Evolutionary conservation across 1,140 invertebrate genomes (phyloP).

Genomic region (Myzus persicae): DNA sequence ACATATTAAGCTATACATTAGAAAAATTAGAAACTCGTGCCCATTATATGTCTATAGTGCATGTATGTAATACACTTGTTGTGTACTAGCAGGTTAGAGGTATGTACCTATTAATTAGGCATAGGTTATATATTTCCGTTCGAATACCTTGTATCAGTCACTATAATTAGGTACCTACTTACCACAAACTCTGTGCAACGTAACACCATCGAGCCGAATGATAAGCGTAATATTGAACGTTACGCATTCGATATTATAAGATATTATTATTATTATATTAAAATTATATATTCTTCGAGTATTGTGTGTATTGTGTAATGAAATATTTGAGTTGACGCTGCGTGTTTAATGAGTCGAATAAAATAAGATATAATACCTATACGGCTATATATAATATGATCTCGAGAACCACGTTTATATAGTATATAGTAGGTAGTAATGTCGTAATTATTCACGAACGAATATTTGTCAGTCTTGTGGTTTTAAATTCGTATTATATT

Average conservation of each 20-base stretch:
- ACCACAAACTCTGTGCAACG: background rate
- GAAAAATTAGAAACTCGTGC: background rate
- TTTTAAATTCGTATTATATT: background rate
- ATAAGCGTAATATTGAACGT: background rate
- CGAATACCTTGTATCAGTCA: background rate
- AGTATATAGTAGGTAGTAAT: too few species aligned
- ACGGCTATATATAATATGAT: too few species aligned
- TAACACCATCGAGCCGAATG: background rate
- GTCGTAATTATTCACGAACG: background rate
- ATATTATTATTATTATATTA: too few species aligned
- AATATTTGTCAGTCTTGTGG: too few species aligned
- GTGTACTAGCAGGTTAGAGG: background rate
- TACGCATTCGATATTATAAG: background rate
- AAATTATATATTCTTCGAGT: background rate
- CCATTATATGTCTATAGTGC: background rate
- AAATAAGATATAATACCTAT: background rate
- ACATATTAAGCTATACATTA: background rate
- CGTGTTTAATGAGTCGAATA: background rate
- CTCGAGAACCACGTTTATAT: background rate
- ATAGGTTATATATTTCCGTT: constrained; percentile 1
- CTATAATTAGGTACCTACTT: background rate
- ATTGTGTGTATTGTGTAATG: background rate
- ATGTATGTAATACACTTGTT: background rate
- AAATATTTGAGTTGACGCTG: background rate
- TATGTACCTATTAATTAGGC: background rate